Percentiles rank a stretch among this genome's conserved stretches.
phyloP scores from a whole-genome alignment of 2,797 vertebrate genomes.

The Poecilia gillii region DNA sequence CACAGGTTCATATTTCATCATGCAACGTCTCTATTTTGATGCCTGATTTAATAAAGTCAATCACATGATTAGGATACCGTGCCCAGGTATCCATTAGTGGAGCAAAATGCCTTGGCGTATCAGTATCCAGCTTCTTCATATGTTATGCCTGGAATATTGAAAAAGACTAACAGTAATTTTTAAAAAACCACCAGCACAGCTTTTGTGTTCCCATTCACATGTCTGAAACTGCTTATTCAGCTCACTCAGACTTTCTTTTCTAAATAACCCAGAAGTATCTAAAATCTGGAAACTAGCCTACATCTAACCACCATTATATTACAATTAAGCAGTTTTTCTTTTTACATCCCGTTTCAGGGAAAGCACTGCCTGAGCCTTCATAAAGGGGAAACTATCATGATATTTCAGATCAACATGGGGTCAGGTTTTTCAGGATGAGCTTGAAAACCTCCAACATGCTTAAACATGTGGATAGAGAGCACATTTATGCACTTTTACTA shows the following conservation, averaged over 20 bases:
- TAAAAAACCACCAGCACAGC: not conserved
- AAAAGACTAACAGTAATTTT: not conserved
- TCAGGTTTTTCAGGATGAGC: not conserved
- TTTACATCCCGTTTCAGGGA: not conserved
- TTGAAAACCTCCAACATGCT: not conserved
- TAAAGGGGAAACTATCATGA: not conserved
- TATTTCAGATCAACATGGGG: not conserved
- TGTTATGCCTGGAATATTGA: not conserved
- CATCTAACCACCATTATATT: not conserved
- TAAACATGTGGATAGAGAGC: not conserved
- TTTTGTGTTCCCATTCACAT: not conserved
- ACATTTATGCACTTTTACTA: not conserved
- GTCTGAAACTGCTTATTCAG: not conserved
- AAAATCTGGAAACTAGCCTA: not conserved
- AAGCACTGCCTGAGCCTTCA: not conserved
- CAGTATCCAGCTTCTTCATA: too few species aligned
- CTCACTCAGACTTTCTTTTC: not conserved
- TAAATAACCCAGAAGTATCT: not conserved
- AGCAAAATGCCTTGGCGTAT: too few species aligned
- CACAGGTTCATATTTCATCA: too few species aligned
- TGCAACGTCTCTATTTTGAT: too few species aligned
- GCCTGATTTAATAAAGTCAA: too few species aligned
- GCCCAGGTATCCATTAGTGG: too few species aligned
- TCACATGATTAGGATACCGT: too few species aligned
- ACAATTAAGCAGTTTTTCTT: not conserved